Percentiles rank a stretch among this genome's conserved stretches.
These are phyloP conservation scores for Chrysaora quinquecirrha DNA, from an alignment of 30 jellyfish, hydroid and myxozoan species.

Conservation along the genomic window DNA sequence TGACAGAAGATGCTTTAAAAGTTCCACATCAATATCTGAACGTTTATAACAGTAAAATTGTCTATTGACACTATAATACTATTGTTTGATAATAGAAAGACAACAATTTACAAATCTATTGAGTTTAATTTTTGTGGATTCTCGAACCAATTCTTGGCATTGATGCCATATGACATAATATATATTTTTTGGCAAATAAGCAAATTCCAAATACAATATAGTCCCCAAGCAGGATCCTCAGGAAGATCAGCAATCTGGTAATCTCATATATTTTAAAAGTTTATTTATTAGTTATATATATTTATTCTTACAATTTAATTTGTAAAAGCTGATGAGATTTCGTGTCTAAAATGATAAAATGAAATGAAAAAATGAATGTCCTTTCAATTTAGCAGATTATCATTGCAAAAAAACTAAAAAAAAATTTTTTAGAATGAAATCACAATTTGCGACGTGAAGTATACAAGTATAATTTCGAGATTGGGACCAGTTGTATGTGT, in stretches of 20 bases:
- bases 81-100: neutral
- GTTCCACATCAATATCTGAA: neutral
- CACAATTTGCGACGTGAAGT: neutral
- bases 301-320: too few relatives aligned
- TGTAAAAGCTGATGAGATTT: too few relatives aligned
- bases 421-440: neutral
- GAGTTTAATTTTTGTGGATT: neutral
- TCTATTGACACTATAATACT: neutral
- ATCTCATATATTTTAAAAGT: too few relatives aligned
- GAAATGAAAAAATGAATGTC: neutral
- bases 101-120: neutral
- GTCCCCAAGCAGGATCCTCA: too few relatives aligned
- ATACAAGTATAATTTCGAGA: too few relatives aligned
- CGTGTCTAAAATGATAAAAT: too few relatives aligned
- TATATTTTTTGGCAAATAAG: neutral
- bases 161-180: neutral
- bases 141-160: neutral
- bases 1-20: constrained; percentile 15
- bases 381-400: neutral
- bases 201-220: too few relatives aligned
- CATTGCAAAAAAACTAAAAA: neutral
- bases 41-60: neutral
- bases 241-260: too few relatives aligned
- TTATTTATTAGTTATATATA: too few relatives aligned
- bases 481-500: too few relatives aligned